These are phyloP conservation scores for Balaeniceps rex DNA, from an alignment of 2,113 vertebrate genomes.

Conservation along the genomic window DNA sequence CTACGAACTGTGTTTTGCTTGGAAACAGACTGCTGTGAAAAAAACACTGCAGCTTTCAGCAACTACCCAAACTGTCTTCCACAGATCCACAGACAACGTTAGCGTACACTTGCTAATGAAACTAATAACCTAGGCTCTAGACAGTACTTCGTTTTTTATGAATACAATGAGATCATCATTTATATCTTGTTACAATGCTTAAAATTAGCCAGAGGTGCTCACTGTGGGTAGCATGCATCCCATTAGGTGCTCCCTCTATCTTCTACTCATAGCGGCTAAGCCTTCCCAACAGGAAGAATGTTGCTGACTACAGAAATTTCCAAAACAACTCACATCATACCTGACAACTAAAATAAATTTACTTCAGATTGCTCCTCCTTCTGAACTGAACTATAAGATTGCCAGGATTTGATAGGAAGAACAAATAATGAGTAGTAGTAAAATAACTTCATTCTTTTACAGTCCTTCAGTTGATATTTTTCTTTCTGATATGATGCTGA, in stretches of 20 bases:
- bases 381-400: background rate
- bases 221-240: background rate
- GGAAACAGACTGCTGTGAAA: background rate
- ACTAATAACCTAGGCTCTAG: constrained; percentile 19
- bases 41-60: background rate
- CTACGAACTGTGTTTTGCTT: background rate
- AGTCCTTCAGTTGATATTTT: background rate
- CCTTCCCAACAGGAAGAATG: background rate
- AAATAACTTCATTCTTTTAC: background rate
- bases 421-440: background rate
- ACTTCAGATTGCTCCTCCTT: background rate
- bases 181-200: background rate
- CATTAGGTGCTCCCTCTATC: background rate
- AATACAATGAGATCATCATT: background rate
- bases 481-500: background rate
- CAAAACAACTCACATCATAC: background rate
- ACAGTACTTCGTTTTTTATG: background rate
- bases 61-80: background rate
- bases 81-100: background rate
- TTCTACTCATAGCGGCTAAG: background rate
- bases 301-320: background rate
- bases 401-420: background rate
- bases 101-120: background rate
- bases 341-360: background rate
- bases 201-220: background rate